These are phyloP conservation scores for Drosophila anomelani DNA, from an alignment of 2,888 invertebrate species.

Conservation along the genomic window DNA sequence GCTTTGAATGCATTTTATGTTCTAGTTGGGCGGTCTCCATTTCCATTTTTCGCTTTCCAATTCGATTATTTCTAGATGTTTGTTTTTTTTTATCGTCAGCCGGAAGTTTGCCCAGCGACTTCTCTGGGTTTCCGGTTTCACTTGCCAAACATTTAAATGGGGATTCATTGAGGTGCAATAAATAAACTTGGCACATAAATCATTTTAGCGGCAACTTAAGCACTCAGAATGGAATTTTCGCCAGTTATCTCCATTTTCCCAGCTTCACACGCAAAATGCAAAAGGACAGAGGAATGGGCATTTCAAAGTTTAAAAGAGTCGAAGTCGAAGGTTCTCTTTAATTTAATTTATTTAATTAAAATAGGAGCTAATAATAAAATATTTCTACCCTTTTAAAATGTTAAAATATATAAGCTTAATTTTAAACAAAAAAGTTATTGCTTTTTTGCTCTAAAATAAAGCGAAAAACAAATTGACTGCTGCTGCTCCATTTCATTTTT, in stretches of 20 bases:
- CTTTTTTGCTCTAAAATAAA: background rate
- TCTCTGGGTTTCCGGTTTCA: conserved; percentile 14
- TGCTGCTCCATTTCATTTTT: background rate
- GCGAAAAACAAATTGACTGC: background rate
- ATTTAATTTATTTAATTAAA: background rate
- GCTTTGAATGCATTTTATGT: conserved; percentile 53
- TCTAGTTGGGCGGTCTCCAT: conserved; percentile 54
- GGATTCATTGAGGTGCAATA: conserved; percentile 69
- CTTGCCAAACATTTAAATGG: conserved; percentile 55
- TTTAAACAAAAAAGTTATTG: background rate
- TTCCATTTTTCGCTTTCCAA: conserved; percentile 48
- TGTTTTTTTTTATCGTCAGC: conserved; percentile 4
- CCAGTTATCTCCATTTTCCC: conserved; percentile 37
- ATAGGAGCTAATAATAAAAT: background rate
- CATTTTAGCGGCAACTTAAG: conserved; percentile 57
- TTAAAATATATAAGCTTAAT: background rate
- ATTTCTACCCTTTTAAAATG: no score
- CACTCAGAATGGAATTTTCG: conserved; percentile 40
- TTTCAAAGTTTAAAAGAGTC: background rate
- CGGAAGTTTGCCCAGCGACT: conserved; percentile 44
- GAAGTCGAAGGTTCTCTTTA: background rate
- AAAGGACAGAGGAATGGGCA: background rate
- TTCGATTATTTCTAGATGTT: conserved; percentile 47
- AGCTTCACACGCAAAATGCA: conserved; percentile 19
- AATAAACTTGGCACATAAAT: conserved; percentile 64